Conservation (phyloP, 2,888 invertebrate species). For the Thumatha senex region DNA sequence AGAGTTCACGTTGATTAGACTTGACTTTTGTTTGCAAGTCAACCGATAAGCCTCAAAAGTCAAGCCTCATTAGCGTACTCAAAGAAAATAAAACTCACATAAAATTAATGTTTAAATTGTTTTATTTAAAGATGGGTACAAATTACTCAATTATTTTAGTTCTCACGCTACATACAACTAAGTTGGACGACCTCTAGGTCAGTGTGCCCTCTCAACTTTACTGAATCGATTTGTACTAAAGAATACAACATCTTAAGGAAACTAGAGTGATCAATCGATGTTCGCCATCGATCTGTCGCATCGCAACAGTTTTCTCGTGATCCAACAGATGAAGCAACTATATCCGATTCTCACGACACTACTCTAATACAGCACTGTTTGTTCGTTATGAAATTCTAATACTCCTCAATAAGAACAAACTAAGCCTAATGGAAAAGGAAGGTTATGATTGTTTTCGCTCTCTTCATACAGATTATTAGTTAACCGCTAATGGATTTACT, state of each 20-base stretch:
- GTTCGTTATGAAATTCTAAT: conserved; percentile 50
- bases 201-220: conserved; percentile 44
- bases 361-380: conserved; percentile 33
- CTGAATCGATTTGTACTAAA: conserved; percentile 29
- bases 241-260: conserved; percentile 43
- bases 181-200: conserved; percentile 29
- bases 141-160: conserved; percentile 42
- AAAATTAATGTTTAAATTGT: conserved; percentile 3
- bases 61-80: neutral
- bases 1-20: neutral
- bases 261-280: conserved; percentile 46
- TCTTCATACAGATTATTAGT: conserved; percentile 2
- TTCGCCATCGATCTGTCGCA: conserved; percentile 35
- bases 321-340: conserved; percentile 50
- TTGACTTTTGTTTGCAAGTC: neutral
- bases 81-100: neutral
- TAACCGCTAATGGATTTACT: conserved; percentile 4
- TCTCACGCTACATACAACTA: conserved; percentile 41
- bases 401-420: conserved; percentile 37
- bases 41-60: neutral
- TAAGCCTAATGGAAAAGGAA: conserved; percentile 7
- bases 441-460: conserved; percentile 6
- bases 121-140: conserved; percentile 21
- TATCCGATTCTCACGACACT: conserved; percentile 55
- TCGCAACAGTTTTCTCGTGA: conserved; percentile 45